Percentiles rank a stretch among this genome's conserved stretches.
Evolutionary conservation across 2,113 vertebrate genomes (phyloP).

Genomic region (Balaeniceps rex): DNA sequence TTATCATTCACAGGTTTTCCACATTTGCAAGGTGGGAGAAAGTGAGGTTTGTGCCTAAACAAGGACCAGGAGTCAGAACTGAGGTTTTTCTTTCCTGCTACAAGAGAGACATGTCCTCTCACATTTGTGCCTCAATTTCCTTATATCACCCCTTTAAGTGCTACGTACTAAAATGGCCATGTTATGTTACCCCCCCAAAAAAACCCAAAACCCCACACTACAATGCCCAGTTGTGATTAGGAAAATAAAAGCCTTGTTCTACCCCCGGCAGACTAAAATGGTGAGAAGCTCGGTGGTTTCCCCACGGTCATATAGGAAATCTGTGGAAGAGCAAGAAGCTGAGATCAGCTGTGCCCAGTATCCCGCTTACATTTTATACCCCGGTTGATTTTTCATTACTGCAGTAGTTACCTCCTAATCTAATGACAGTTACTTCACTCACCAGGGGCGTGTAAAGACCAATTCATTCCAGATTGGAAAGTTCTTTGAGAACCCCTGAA

Average conservation of each 20-base stretch:
- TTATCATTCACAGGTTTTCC: background rate
- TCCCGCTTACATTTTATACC: background rate
- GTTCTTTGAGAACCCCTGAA: constrained; percentile 60
- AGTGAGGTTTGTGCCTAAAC: background rate
- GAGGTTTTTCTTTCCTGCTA: background rate
- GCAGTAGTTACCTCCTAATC: constrained; percentile 60
- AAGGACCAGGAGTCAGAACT: background rate
- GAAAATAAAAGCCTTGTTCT: background rate
- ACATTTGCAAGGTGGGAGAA: background rate
- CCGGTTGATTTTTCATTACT: constrained; percentile 50
- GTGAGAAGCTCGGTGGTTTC: background rate
- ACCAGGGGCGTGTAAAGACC: constrained; percentile 60
- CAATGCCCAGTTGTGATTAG: background rate
- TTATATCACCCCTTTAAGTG: background rate
- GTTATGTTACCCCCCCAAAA: background rate
- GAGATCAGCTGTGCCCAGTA: background rate
- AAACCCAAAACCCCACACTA: background rate
- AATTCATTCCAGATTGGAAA: constrained; percentile 64
- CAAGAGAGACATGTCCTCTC: background rate
- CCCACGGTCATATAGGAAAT: background rate
- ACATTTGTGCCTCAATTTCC: background rate
- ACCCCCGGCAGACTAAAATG: background rate
- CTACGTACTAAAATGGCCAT: background rate
- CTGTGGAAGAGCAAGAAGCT: background rate
- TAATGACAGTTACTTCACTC: constrained; percentile 60